Percentiles rank a stretch among this genome's conserved stretches.
phyloP scores from a whole-genome alignment of 2,888 invertebrate genomes.

The Lysandra bellargus region DNA sequence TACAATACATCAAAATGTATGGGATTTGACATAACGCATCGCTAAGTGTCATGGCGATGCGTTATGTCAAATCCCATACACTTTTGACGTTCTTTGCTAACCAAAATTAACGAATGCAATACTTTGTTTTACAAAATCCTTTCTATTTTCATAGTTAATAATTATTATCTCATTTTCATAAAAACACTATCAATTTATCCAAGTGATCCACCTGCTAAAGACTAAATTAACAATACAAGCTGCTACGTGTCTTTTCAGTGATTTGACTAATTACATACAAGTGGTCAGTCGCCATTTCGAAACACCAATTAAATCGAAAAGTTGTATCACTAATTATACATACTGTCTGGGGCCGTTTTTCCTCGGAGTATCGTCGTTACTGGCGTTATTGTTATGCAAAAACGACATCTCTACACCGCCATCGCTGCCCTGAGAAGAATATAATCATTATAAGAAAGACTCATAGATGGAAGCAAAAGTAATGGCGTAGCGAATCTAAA shows the following conservation, averaged over 20 bases:
- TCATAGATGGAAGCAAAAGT: too few relatives aligned
- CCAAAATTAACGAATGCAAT: too few relatives aligned
- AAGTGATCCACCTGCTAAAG: not conserved
- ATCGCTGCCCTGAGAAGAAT: slow-evolving; percentile 58
- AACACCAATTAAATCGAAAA: not conserved
- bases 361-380: slow-evolving; percentile 65
- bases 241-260: not conserved
- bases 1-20: too few relatives aligned
- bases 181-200: not conserved
- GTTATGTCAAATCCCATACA: too few relatives aligned
- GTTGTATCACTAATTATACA: slow-evolving; percentile 53
- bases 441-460: too few relatives aligned
- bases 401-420: slow-evolving; percentile 84
- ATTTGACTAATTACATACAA: slow-evolving; percentile 24
- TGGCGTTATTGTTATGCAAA: slow-evolving; percentile 84
- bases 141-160: not conserved
- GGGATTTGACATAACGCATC: too few relatives aligned
- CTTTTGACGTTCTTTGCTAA: too few relatives aligned
- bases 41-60: too few relatives aligned
- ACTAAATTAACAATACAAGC: not conserved
- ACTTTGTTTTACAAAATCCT: too few relatives aligned
- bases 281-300: slow-evolving; percentile 9
- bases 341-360: slow-evolving; percentile 72
- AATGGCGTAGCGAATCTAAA: too few relatives aligned
- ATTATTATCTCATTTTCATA: not conserved